Conservation (phyloP, 2,888 invertebrate species). For the Caenorhabditis angaria region DNA sequence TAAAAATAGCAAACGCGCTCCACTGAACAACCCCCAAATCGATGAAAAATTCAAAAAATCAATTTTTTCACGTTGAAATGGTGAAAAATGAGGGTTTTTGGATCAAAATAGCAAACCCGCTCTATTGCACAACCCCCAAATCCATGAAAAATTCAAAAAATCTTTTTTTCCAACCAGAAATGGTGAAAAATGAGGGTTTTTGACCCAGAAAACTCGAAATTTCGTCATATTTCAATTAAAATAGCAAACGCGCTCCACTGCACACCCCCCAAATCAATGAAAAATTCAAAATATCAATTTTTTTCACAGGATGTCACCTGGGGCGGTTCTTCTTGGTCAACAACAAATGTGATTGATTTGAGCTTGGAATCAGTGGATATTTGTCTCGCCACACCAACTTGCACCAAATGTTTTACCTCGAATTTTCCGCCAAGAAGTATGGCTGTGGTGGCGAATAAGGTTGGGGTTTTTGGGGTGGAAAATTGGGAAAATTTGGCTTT, state of each 20-base stretch:
- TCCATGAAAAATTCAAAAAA: too few relatives aligned
- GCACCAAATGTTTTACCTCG: constrained; percentile 45
- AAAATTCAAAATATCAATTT: not conserved
- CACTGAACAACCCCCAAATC: too few relatives aligned
- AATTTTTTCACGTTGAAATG: too few relatives aligned
- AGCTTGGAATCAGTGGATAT: constrained; percentile 30
- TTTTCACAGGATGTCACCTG: constrained; percentile 45
- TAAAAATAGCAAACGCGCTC: too few relatives aligned
- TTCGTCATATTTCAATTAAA: not conserved
- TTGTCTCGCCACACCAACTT: constrained; percentile 40
- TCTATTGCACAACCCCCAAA: too few relatives aligned
- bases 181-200: not conserved
- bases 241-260: too few relatives aligned
- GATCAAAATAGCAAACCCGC: too few relatives aligned
- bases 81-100: not conserved
- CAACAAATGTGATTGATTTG: constrained; percentile 38
- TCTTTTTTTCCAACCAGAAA: too few relatives aligned
- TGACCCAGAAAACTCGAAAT: not conserved
- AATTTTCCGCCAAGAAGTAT: constrained; percentile 40
- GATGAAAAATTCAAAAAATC: too few relatives aligned
- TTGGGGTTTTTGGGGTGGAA: constrained; percentile 29
- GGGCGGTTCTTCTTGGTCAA: constrained; percentile 41
- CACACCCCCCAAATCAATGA: too few relatives aligned
- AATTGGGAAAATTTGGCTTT: too few relatives aligned
- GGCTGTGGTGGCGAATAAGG: constrained; percentile 45